Percentiles rank a stretch among this genome's conserved stretches.
Conservation (phyloP, 2,113 vertebrate genomes). For the Rhabdomys dilectus region DNA sequence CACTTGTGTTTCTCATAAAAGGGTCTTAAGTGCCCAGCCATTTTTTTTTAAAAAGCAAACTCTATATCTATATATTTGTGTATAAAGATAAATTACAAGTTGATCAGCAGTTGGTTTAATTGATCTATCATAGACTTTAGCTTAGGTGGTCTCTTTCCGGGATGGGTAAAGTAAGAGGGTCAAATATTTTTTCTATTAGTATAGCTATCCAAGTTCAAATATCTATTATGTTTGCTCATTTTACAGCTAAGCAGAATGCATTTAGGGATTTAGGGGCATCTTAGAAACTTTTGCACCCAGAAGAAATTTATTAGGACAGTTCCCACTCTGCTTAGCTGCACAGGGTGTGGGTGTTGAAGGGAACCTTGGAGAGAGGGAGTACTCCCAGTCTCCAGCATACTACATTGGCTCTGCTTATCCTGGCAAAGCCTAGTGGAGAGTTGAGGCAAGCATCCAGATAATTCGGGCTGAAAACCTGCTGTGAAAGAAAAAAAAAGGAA, state of each 20-base stretch:
- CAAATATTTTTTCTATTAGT: not conserved
- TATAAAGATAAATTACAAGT: slow-evolving; percentile 5
- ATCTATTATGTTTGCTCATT: slow-evolving; percentile 25
- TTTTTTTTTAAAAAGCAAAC: not conserved
- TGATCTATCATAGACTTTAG: slow-evolving; percentile 54
- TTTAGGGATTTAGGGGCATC: slow-evolving; percentile 41
- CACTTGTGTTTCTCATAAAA: not conserved
- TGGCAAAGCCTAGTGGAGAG: slow-evolving; percentile 79
- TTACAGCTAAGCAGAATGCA: slow-evolving; percentile 32
- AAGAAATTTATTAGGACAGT: slow-evolving; percentile 61
- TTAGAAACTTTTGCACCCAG: slow-evolving; percentile 45
- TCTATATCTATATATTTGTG: slow-evolving; percentile 1
- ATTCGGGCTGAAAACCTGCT: slow-evolving; percentile 76
- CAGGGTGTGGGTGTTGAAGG: slow-evolving; percentile 71
- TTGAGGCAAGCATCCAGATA: slow-evolving; percentile 79
- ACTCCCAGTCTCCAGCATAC: slow-evolving; percentile 70
- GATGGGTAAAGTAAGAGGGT: not conserved
- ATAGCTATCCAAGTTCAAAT: slow-evolving; percentile 51
- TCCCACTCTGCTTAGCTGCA: slow-evolving; percentile 57
- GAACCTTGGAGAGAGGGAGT: slow-evolving; percentile 74
- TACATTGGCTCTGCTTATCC: slow-evolving; percentile 77
- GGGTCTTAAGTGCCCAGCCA: not conserved
- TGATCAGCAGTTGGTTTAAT: not conserved
- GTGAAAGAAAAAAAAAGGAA: slow-evolving; percentile 76
- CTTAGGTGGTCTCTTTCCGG: slow-evolving; percentile 1